These are phyloP conservation scores for Linnaemya vulpina DNA, from an alignment of 2,888 invertebrate genomes.

Conservation along the genomic window DNA sequence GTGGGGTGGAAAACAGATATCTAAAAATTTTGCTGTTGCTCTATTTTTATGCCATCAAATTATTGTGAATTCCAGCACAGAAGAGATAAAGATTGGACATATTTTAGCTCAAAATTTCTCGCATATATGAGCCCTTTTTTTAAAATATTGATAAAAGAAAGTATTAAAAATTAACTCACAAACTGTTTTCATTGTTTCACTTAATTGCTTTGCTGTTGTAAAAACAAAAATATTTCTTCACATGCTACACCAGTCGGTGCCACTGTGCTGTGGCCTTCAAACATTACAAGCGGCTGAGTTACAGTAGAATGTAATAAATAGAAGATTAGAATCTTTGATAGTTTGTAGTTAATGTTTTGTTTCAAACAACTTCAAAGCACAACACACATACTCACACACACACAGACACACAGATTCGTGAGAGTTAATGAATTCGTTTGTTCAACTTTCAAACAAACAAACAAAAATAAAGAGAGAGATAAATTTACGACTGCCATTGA, in stretches of 20 bases:
- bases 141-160: no score
- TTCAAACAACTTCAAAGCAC: neutral
- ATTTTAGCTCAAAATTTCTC: no score
- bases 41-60: neutral
- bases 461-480: neutral
- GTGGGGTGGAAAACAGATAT: neutral
- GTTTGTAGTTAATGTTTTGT: neutral
- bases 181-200: neutral
- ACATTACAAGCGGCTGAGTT: neutral
- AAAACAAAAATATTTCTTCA: no score
- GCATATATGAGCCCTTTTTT: no score
- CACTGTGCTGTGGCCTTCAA: conserved; percentile 23
- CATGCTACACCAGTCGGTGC: neutral
- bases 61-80: neutral
- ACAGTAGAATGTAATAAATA: conserved; percentile 9
- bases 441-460: conserved; percentile 32
- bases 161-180: no score
- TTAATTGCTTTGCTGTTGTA: no score
- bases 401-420: neutral
- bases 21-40: neutral
- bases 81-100: neutral
- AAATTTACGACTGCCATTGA: conserved; percentile 23
- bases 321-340: conserved; percentile 26
- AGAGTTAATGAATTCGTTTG: conserved; percentile 26
- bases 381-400: neutral